Evolutionary conservation across 2,888 invertebrate species (phyloP).

Genomic region (Cordilura impudica): DNA sequence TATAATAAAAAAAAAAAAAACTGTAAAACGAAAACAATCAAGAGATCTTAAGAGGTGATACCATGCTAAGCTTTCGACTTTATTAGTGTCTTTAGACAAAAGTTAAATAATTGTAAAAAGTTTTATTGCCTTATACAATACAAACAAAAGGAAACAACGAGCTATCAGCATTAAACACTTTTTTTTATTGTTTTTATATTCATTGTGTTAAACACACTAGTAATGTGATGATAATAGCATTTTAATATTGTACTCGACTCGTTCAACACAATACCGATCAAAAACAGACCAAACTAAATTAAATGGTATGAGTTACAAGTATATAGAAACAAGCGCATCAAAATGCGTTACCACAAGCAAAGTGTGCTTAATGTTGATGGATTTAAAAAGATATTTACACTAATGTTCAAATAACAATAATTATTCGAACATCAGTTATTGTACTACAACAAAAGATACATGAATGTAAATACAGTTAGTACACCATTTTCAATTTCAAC

Average conservation of each 20-base stretch:
- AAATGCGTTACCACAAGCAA: conserved; percentile 15
- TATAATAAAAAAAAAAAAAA: neutral
- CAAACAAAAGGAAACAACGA: neutral
- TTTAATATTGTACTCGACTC: neutral
- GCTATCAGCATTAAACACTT: neutral
- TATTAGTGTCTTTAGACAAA: conserved; percentile 18
- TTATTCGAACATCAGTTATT: neutral
- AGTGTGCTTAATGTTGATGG: conserved; percentile 29
- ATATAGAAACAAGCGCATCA: conserved; percentile 17
- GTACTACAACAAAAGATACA: neutral
- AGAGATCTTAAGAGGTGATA: conserved; percentile 27
- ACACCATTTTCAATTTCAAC: too few relatives aligned
- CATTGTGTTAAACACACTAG: neutral
- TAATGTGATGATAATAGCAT: neutral
- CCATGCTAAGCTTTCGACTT: conserved; percentile 28
- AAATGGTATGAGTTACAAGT: neutral
- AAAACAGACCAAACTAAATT: neutral
- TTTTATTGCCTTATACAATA: neutral
- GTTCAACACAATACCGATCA: too few relatives aligned
- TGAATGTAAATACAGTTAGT: neutral
- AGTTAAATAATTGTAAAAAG: neutral
- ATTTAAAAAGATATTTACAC: conserved; percentile 6
- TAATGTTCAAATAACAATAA: neutral
- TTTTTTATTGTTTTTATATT: neutral
- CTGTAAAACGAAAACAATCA: conserved; percentile 19